Percentiles rank a stretch among this genome's conserved stretches.
phyloP scores from a whole-genome alignment of 1,140 invertebrate species.

The Oedothorax gibbosus region DNA sequence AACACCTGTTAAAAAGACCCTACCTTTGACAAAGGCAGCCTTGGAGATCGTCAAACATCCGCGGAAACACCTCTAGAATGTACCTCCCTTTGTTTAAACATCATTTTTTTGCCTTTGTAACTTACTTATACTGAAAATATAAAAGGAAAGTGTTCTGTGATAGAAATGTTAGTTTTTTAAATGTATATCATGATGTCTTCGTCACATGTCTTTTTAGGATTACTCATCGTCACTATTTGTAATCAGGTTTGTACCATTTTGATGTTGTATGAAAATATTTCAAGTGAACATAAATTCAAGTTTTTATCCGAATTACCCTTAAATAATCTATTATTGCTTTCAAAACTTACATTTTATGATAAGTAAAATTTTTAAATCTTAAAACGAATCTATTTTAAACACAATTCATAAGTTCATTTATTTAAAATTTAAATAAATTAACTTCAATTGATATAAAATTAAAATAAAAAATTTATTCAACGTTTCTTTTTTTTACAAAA shows the following conservation, averaged over 20 bases:
- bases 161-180: not conserved
- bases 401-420: too few species aligned
- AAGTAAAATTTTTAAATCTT: not conserved
- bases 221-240: not conserved
- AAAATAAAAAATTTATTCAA: too few species aligned
- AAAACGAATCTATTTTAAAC: too few species aligned
- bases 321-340: not conserved
- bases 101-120: not conserved
- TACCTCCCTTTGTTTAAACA: constrained; percentile 32
- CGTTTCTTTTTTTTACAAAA: too few species aligned
- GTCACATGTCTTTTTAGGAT: not conserved
- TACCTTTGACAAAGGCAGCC: not conserved
- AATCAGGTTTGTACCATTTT: not conserved
- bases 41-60: constrained; percentile 18
- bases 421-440: too few species aligned
- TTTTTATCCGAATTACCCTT: not conserved
- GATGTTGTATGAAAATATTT: not conserved
- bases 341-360: not conserved
- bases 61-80: not conserved
- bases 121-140: not conserved
- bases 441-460: too few species aligned
- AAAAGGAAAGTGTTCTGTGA: not conserved
- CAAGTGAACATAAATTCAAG: not conserved
- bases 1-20: not conserved
- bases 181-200: not conserved